Conservation (phyloP, 2,113 vertebrate species). For the Chloropsis cyanopogon region DNA sequence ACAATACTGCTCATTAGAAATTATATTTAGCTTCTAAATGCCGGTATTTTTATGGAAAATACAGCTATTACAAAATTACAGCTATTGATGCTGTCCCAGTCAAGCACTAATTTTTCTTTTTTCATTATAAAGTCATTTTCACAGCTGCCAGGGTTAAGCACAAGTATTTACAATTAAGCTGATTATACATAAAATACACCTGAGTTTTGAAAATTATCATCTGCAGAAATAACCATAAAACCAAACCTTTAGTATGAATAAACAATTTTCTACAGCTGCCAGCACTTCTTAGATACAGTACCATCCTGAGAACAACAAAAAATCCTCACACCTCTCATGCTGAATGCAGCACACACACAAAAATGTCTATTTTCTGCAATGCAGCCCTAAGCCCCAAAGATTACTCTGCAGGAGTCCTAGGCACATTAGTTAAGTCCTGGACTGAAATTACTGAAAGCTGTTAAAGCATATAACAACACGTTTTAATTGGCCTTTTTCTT, state of each 20-base stretch:
- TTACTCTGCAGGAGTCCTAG: not conserved
- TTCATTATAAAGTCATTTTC: not conserved
- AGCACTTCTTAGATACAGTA: not conserved
- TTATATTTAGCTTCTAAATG: not conserved
- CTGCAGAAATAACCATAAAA: not conserved
- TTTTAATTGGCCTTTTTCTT: not conserved
- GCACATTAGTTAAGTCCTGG: not conserved
- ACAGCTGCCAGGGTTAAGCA: not conserved
- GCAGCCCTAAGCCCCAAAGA: not conserved
- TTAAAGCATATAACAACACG: not conserved
- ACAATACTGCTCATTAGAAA: not conserved
- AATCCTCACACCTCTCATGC: not conserved
- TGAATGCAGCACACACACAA: not conserved
- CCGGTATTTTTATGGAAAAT: not conserved
- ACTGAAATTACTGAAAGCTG: not conserved
- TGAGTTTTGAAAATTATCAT: not conserved
- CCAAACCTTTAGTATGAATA: not conserved
- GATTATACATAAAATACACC: not conserved
- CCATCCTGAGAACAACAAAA: not conserved
- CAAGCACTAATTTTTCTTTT: not conserved
- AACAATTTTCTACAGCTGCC: not conserved
- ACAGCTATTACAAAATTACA: too few species aligned
- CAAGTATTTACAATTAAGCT: not conserved
- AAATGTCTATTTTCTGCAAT: fast-evolving
- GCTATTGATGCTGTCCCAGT: too few species aligned